phyloP scores from a whole-genome alignment of 2,888 invertebrate genomes.

The Crematogaster levior region DNA sequence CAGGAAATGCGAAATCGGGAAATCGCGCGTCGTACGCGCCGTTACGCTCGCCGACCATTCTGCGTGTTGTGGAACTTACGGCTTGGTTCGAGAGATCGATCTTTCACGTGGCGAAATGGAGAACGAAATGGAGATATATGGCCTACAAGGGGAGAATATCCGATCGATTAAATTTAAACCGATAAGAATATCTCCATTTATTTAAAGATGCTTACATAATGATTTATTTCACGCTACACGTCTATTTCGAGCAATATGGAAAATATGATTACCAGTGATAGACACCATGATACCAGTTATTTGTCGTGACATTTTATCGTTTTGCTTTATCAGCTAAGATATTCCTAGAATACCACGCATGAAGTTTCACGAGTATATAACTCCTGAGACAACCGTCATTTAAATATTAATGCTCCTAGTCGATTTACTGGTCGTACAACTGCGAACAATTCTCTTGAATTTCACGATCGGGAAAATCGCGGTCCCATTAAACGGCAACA shows the following conservation, averaged over 20 bases:
- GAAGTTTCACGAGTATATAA: conserved; percentile 10
- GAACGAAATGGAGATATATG: background rate
- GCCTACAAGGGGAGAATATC: background rate
- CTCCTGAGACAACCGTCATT: background rate
- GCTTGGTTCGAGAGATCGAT: conserved; percentile 48
- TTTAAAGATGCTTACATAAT: background rate
- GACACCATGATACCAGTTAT: background rate
- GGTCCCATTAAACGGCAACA: conserved; percentile 15
- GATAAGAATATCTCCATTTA: conserved; percentile 5
- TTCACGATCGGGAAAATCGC: conserved; percentile 13
- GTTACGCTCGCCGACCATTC: conserved; percentile 40
- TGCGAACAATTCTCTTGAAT: conserved; percentile 5
- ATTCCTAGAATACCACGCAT: background rate
- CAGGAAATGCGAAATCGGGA: conserved; percentile 73
- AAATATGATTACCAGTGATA: background rate
- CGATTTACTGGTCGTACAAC: background rate
- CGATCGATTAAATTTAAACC: conserved; percentile 10
- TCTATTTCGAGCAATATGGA: background rate
- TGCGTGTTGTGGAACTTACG: conserved; percentile 56
- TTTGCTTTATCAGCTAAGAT: background rate
- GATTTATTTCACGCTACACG: background rate
- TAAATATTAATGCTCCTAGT: conserved; percentile 10
- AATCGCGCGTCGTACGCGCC: conserved; percentile 61
- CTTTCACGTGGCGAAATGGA: conserved; percentile 52
- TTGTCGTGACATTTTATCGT: background rate